Percentiles rank a stretch among this genome's conserved stretches.
Conservation (phyloP, 2,888 invertebrate genomes). For the Stenolophus ochropezus region DNA sequence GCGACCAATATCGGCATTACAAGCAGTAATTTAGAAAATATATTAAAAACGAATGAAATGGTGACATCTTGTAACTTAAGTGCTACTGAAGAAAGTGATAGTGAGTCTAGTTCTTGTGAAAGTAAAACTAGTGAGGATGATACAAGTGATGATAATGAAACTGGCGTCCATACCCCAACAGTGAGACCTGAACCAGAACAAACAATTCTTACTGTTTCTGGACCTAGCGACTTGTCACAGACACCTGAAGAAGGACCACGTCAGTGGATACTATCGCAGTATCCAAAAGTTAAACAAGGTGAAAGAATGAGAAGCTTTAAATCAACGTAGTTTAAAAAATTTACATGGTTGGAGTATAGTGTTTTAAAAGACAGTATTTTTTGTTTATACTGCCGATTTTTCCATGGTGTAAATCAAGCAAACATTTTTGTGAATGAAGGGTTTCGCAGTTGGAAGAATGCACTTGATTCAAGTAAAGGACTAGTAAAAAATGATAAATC, state of each 20-base stretch:
- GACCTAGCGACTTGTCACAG: background rate
- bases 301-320: no score
- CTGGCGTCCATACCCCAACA: background rate
- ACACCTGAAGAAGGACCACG: background rate
- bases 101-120: background rate
- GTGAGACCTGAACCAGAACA: background rate
- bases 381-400: no score
- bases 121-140: no score
- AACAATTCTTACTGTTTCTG: constrained; percentile 1
- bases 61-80: no score
- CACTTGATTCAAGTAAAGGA: background rate
- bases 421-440: no score
- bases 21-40: no score
- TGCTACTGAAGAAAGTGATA: background rate
- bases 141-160: no score
- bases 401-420: background rate
- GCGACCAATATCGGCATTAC: background rate
- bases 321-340: background rate
- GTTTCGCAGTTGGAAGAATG: no score
- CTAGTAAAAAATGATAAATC: background rate
- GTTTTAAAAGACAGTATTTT: no score
- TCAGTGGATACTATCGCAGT: background rate
- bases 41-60: background rate
- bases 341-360: no score
- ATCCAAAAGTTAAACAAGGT: no score